phyloP scores from a whole-genome alignment of 2,888 invertebrate species.

The Acleris holmiana region DNA sequence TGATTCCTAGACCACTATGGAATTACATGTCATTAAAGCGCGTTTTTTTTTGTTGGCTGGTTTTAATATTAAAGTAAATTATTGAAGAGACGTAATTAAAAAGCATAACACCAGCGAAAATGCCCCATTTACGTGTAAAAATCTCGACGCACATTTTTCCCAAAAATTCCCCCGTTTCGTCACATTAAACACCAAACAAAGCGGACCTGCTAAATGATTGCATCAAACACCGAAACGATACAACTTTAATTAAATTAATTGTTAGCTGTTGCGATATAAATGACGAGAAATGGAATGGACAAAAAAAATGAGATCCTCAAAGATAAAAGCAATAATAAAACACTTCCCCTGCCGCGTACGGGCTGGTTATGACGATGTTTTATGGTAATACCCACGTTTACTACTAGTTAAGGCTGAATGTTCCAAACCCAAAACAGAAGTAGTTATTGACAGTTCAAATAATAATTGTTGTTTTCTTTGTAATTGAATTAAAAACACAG shows the following conservation, averaged over 20 bases:
- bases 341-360: constrained; percentile 68
- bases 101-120: too few species aligned
- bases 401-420: too few species aligned
- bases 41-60: too few species aligned
- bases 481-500: too few species aligned
- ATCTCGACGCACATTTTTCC: constrained; percentile 14
- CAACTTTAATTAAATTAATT: constrained; percentile 82
- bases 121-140: not conserved
- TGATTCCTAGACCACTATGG: too few species aligned
- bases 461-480: too few species aligned
- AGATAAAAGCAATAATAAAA: constrained; percentile 81
- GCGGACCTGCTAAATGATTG: constrained; percentile 51
- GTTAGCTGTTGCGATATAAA: constrained; percentile 77
- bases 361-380: constrained; percentile 48
- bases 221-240: constrained; percentile 60
- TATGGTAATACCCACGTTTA: too few species aligned
- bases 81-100: too few species aligned
- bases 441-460: not conserved
- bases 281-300: constrained; percentile 72
- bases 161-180: constrained; percentile 37
- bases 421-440: not conserved
- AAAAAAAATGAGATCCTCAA: constrained; percentile 71
- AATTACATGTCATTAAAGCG: too few species aligned
- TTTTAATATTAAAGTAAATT: too few species aligned
- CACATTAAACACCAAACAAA: constrained; percentile 45